Conservation (phyloP, 92 coral and sea anemone species). For the Chrysogorgia sp. region DNA sequence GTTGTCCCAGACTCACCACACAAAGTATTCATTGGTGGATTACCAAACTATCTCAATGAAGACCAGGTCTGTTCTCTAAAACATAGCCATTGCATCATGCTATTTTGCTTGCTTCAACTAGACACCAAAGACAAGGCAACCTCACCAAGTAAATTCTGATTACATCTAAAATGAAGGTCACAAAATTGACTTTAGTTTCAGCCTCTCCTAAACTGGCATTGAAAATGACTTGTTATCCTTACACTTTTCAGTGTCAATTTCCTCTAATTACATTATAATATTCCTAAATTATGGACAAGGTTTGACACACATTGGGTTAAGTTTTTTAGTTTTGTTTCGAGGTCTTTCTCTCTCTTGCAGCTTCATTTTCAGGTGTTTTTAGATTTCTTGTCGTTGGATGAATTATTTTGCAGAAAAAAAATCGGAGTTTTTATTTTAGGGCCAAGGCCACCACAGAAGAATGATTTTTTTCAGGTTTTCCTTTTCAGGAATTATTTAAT, state of each 20-base stretch:
- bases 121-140: constrained; percentile 21
- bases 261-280: neutral
- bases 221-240: too few species aligned
- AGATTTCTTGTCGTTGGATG: neutral
- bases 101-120: constrained; percentile 12
- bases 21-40: constrained; percentile 97
- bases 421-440: neutral
- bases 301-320: neutral
- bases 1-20: constrained; percentile 98
- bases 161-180: too few species aligned
- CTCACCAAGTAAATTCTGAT: constrained; percentile 55
- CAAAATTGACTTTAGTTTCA: too few species aligned
- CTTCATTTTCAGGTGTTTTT: constrained; percentile 1
- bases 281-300: constrained; percentile 27
- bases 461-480: neutral
- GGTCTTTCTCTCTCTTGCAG: too few species aligned
- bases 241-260: neutral
- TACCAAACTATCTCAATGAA: constrained; percentile 95
- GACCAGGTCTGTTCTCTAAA: constrained; percentile 74
- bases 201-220: too few species aligned
- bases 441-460: neutral
- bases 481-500: neutral
- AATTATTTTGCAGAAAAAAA: neutral
- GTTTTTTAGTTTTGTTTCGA: neutral
- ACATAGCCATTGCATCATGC: constrained; percentile 5